These are phyloP conservation scores for Stichodactyla helianthus DNA, from an alignment of 64 coral and sea anemone genomes.

Conservation along the genomic window DNA sequence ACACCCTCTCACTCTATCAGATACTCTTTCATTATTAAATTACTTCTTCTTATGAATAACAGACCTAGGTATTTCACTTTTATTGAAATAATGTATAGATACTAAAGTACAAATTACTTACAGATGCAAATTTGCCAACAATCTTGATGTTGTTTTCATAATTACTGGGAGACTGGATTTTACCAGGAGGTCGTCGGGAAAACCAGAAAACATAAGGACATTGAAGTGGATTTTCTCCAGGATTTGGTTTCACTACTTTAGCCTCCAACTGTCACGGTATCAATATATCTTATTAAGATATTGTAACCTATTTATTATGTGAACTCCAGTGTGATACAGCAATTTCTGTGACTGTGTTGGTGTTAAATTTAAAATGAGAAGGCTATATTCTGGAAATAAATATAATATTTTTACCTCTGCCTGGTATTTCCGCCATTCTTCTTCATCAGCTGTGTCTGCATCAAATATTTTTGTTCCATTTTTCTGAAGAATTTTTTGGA, in stretches of 20 bases:
- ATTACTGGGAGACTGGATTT: conserved; percentile 79
- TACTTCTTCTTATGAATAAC: too few relatives aligned
- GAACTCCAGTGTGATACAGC: neutral
- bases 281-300: neutral
- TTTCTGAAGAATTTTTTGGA: conserved; percentile 6
- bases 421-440: conserved; percentile 69
- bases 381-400: neutral
- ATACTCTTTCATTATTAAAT: too few relatives aligned
- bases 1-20: too few relatives aligned
- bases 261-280: conserved; percentile 48
- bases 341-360: too few relatives aligned
- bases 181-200: conserved; percentile 87
- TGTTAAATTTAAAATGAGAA: neutral
- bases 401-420: conserved; percentile 50
- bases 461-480: conserved; percentile 62
- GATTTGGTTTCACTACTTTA: conserved; percentile 46
- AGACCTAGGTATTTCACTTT: neutral
- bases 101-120: conserved; percentile 40
- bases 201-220: conserved; percentile 99
- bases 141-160: conserved; percentile 97
- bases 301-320: neutral
- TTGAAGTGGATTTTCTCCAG: conserved; percentile 84
- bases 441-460: conserved; percentile 72
- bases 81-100: neutral
- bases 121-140: conserved; percentile 99